These are phyloP conservation scores for Drosophila paracracens DNA, from an alignment of 2,888 invertebrate species.

Conservation along the genomic window DNA sequence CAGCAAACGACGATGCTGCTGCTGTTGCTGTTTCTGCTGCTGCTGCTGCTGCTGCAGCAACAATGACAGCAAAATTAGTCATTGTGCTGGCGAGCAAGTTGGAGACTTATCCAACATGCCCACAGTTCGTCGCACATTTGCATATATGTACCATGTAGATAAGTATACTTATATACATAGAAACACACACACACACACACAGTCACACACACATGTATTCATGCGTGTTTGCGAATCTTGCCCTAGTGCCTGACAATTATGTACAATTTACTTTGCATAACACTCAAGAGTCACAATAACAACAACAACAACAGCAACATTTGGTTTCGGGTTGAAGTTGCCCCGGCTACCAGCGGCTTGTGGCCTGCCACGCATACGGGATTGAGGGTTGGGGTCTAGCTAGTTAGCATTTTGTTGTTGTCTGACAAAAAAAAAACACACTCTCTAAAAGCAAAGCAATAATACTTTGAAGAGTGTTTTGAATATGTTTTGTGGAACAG, in stretches of 20 bases:
- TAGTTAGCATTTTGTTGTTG: constrained; percentile 59
- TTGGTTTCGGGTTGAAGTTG: constrained; percentile 41
- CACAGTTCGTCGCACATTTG: constrained; percentile 35
- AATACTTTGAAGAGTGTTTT: constrained; percentile 22
- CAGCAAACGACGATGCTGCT: constrained; percentile 15
- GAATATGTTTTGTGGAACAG: constrained; percentile 23
- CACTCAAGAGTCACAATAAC: constrained; percentile 56
- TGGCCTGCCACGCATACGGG: constrained; percentile 18
- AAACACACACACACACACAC: neutral
- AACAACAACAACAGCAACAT: constrained; percentile 31
- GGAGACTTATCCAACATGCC: constrained; percentile 18
- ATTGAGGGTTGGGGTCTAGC: constrained; percentile 13
- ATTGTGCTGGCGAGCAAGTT: constrained; percentile 54
- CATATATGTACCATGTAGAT: constrained; percentile 39
- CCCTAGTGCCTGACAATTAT: constrained; percentile 70
- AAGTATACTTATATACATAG: constrained; percentile 32
- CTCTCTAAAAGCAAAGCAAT: constrained; percentile 2
- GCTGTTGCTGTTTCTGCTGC: neutral
- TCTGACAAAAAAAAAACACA: constrained; percentile 11
- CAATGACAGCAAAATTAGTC: constrained; percentile 73
- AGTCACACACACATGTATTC: neutral
- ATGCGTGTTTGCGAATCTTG: constrained; percentile 21
- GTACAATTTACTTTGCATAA: constrained; percentile 79
- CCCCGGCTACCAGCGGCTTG: constrained; percentile 39
- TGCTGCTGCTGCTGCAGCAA: constrained; percentile 22